Percentiles rank a stretch among this genome's conserved stretches.
Conservation (phyloP, 2,113 vertebrate species). For the Lichenostomus cassidix region DNA sequence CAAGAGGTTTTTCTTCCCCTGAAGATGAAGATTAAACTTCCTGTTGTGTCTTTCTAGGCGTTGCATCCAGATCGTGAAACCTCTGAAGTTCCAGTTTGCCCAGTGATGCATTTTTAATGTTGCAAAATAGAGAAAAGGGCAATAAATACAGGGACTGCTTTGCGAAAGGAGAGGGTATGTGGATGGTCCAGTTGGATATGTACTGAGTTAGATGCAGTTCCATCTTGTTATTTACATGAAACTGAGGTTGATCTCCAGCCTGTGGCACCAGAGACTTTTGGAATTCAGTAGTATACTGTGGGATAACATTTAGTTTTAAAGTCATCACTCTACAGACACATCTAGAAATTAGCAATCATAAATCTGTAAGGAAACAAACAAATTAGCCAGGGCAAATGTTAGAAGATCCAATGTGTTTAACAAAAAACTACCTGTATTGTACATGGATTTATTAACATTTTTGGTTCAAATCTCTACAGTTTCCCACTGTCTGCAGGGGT, state of each 20-base stretch:
- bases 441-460: neutral
- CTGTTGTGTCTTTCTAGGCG: neutral
- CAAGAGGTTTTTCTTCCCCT: neutral
- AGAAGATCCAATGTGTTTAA: neutral
- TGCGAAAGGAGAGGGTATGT: neutral
- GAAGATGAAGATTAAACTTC: neutral
- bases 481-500: neutral
- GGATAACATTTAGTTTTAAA: neutral
- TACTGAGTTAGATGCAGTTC: neutral
- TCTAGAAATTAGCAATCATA: neutral
- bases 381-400: neutral
- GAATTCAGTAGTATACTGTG: neutral
- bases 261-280: neutral
- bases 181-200: neutral
- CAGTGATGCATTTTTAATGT: neutral
- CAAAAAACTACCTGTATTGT: neutral
- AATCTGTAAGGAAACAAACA: neutral
- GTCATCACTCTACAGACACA: neutral
- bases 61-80: neutral
- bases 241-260: neutral
- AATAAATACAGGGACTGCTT: neutral
- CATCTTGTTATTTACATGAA: neutral
- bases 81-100: neutral
- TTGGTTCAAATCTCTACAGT: neutral
- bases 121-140: neutral